These are phyloP conservation scores for Lepidurus packardi DNA, from an alignment of 1,140 invertebrate genomes.

Conservation along the genomic window DNA sequence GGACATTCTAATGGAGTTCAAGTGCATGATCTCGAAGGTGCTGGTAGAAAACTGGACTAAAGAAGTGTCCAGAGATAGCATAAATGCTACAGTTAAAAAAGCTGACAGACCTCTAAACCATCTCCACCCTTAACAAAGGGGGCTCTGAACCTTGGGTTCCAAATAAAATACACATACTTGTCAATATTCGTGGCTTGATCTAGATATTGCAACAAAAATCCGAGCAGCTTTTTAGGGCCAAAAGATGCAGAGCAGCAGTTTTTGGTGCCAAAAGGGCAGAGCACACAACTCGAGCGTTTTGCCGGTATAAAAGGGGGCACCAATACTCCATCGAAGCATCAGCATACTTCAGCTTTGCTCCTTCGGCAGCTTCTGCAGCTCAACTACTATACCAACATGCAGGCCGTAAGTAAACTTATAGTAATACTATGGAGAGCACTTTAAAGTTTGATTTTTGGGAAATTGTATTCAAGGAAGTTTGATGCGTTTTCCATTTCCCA, in stretches of 20 bases:
- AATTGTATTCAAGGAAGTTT: not conserved
- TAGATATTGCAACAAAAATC: too few species aligned
- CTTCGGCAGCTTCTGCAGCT: constrained; percentile 6
- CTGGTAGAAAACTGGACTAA: not conserved
- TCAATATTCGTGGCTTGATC: too few species aligned
- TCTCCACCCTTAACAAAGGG: too few species aligned
- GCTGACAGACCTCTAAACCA: too few species aligned
- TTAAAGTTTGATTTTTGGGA: not conserved
- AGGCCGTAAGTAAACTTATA: constrained; percentile 7
- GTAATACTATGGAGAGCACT: not conserved
- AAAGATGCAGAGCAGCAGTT: not conserved
- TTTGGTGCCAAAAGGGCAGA: not conserved
- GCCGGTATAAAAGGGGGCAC: not conserved
- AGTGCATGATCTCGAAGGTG: not conserved
- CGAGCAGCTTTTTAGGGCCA: too few species aligned
- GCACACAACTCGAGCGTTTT: not conserved
- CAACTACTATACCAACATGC: constrained; percentile 2
- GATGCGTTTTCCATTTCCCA: not conserved
- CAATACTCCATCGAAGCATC: not conserved
- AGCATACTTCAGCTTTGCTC: not conserved
- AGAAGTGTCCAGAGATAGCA: too few species aligned
- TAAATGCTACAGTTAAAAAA: too few species aligned
- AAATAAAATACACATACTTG: too few species aligned
- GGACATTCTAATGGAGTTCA: not conserved
- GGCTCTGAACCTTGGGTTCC: too few species aligned